These are phyloP conservation scores for Lacerta bilineata DNA, from an alignment of 2,797 vertebrate genomes.

Conservation along the genomic window DNA sequence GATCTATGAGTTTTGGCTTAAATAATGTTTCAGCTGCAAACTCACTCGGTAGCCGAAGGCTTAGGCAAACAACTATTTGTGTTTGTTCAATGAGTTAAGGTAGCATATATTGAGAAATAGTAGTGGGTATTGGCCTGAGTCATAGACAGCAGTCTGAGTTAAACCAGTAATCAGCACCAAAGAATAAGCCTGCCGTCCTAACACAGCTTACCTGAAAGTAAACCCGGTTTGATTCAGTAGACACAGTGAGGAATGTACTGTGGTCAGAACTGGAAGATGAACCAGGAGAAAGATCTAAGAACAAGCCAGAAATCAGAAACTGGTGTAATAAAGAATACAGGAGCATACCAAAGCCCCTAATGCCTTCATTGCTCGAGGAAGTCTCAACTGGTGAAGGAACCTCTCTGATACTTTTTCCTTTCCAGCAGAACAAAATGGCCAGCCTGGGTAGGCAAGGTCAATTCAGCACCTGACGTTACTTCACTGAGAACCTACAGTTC, in stretches of 20 bases:
- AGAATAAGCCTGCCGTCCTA: neutral
- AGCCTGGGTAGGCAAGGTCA: neutral
- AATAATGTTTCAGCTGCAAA: neutral
- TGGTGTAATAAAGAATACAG: neutral
- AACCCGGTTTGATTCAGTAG: no score
- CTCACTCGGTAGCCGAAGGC: no score
- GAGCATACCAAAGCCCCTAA: neutral
- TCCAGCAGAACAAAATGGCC: neutral
- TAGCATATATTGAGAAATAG: neutral
- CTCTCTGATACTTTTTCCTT: neutral
- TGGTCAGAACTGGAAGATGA: no score
- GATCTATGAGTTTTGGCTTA: neutral
- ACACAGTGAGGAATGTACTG: no score
- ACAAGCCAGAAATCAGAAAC: neutral
- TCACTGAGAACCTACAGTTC: neutral
- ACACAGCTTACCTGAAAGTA: neutral
- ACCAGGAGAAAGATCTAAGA: neutral
- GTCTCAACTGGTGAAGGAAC: neutral
- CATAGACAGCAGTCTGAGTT: neutral
- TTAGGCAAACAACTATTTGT: neutral
- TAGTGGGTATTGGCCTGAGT: neutral
- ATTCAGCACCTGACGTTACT: neutral
- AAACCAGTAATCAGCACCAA: neutral
- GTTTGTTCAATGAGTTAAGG: neutral
- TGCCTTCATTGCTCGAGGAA: neutral